Conservation (phyloP, 2,113 vertebrate genomes). For the Capreolus pygargus region DNA sequence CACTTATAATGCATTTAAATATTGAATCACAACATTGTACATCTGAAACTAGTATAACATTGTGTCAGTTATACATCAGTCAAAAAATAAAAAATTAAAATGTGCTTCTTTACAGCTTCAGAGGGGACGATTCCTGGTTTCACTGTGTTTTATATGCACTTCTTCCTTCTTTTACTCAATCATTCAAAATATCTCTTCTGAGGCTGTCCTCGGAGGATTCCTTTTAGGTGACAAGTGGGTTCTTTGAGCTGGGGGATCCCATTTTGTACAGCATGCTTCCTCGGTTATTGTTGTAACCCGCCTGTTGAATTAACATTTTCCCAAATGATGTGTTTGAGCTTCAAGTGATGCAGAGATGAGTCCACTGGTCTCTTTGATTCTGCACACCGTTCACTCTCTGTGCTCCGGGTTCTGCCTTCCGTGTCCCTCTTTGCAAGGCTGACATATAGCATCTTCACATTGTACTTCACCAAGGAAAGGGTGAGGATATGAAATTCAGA, state of each 20-base stretch:
- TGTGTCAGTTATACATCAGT: background rate
- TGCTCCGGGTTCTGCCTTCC: background rate
- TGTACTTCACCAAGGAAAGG: conserved; percentile 52
- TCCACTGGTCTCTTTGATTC: background rate
- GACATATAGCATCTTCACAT: conserved; percentile 38
- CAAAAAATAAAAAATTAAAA: background rate
- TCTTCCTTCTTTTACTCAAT: too few species aligned
- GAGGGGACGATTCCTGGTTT: too few species aligned
- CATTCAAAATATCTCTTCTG: background rate
- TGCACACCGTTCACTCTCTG: accelerated
- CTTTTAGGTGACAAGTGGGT: background rate
- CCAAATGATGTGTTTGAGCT: background rate
- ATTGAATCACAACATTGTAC: background rate
- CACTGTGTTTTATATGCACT: too few species aligned
- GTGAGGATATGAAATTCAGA: conserved; percentile 66
- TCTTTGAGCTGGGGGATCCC: background rate
- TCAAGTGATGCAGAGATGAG: accelerated
- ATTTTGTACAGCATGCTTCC: accelerated
- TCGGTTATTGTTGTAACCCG: too few species aligned
- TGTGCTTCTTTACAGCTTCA: background rate
- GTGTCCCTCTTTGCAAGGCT: conserved; percentile 35
- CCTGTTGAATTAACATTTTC: background rate
- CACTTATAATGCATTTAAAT: background rate
- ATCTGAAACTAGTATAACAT: background rate
- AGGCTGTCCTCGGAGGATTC: background rate